Base-by-base conservation (phyloP, 1,140 invertebrate species). In the Neodiprion fabricii region DNA sequence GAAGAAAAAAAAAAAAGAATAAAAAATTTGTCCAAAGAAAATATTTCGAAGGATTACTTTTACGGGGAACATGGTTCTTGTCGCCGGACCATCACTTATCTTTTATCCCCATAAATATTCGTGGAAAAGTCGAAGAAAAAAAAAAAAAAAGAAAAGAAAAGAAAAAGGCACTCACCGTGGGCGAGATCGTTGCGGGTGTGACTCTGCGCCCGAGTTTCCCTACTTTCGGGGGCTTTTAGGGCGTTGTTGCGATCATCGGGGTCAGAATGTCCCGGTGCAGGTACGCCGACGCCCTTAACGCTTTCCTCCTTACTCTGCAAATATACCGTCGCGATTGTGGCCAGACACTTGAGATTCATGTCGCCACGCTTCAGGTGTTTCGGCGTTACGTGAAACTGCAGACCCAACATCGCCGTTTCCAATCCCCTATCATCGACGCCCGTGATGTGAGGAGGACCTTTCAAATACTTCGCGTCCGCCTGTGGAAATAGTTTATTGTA, bases 301-400 rank as follows among this genome's bases (percentile, higher is more conserved):
- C 94, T 95, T 81, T 95, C 94, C 83, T 96, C 95, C 79, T 95
- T 95, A 82, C 92, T 95, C 75, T 93, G 90, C 90, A 92, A 94
- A 85, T 96, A 96, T 1, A 96, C 91, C 1, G 94, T 94, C 3
- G 93, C 94, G 83, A 96, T 95, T 48, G 94, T 96, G 8, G 95
- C 95, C 80, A 95, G 90, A 88, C 96, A 97, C 90, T 96, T 96
- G 67, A 96, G 90, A 85, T 96, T 96, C 87, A 96, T 91, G 81
- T 96, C 94, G 78, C 95, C 94, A 72, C 92, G 91, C 76, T 91
- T 92, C 84, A 96, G 96, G 85, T 97, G 95, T 79, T 92, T 92
- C 11, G 90, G 89, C 71, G 91, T 90, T 17, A 95, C 94, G 76
- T 91, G 91, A 84, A 97, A 96, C 81, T 94, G 91, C 50, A 94